These are phyloP conservation scores for Phylloscopus trochilus DNA, from an alignment of 2,113 vertebrate species.

Conservation along the genomic window DNA sequence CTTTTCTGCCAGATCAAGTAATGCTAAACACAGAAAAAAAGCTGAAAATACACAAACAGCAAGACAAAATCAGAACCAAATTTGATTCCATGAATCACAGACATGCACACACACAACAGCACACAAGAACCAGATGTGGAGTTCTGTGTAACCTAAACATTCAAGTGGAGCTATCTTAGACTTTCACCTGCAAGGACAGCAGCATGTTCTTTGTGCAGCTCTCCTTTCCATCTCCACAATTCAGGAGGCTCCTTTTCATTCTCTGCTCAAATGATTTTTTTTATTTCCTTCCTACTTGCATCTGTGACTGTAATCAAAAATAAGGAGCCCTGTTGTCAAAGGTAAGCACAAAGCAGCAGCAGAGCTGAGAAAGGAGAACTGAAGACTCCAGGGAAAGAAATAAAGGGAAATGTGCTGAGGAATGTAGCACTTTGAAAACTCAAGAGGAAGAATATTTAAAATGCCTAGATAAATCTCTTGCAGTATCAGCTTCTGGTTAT, in stretches of 20 bases:
- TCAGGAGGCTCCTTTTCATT: neutral
- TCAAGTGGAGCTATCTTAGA: neutral
- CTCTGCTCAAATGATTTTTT: neutral
- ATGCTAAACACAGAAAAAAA: neutral
- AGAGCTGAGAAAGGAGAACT: neutral
- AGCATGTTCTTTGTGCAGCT: neutral
- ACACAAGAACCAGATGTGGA: neutral
- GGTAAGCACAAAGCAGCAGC: neutral
- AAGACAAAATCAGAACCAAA: neutral
- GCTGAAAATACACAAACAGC: neutral
- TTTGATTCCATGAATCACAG: neutral
- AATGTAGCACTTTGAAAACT: neutral
- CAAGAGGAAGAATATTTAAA: neutral
- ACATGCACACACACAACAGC: neutral
- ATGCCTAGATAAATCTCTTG: neutral
- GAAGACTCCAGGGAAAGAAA: neutral
- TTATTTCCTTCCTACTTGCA: neutral
- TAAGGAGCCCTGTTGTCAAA: neutral
- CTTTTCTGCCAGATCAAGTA: neutral
- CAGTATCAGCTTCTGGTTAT: neutral
- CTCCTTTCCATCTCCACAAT: neutral
- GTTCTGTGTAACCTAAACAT: neutral
- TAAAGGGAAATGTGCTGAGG: neutral
- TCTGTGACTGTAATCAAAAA: neutral
- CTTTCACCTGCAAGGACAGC: neutral